Evolutionary conservation across 1,140 invertebrate genomes (phyloP).

Genomic region (Zaprionus inermis): DNA sequence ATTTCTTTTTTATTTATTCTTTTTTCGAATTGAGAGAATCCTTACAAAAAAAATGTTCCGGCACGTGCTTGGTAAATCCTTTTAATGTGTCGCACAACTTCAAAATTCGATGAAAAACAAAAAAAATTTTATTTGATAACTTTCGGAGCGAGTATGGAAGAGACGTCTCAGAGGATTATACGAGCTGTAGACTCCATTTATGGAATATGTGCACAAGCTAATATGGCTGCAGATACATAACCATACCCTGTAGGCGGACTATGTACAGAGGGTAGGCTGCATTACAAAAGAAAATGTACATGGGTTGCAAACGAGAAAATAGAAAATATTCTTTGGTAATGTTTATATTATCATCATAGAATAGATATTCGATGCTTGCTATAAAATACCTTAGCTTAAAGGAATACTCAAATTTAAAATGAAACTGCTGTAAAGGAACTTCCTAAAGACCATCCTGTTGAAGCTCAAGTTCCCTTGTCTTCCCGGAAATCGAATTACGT

Average conservation of each 20-base stretch:
- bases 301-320: no score
- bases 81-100: slow-evolving; percentile 76
- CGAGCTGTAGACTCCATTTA: slow-evolving; percentile 5
- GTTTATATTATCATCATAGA: no score
- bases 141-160: background rate
- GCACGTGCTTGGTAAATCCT: slow-evolving; percentile 74
- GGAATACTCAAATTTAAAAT: background rate
- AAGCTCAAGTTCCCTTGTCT: background rate
- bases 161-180: slow-evolving; percentile 26
- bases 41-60: slow-evolving; percentile 17
- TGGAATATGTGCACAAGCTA: background rate
- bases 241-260: background rate
- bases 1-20: slow-evolving; percentile 19
- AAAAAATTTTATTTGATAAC: background rate
- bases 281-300: no score
- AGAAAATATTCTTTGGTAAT: no score
- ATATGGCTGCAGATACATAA: background rate
- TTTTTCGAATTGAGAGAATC: slow-evolving; percentile 16
- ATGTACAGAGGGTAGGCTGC: background rate
- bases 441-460: background rate
- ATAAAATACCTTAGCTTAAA: background rate
- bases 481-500: slow-evolving; percentile 35
- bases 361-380: background rate
- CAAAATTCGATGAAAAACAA: slow-evolving; percentile 39
- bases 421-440: background rate